Percentiles rank a stretch among this genome's conserved stretches.
phyloP scores from a whole-genome alignment of 2,888 invertebrate genomes.

The Pediacus dermestoides region DNA sequence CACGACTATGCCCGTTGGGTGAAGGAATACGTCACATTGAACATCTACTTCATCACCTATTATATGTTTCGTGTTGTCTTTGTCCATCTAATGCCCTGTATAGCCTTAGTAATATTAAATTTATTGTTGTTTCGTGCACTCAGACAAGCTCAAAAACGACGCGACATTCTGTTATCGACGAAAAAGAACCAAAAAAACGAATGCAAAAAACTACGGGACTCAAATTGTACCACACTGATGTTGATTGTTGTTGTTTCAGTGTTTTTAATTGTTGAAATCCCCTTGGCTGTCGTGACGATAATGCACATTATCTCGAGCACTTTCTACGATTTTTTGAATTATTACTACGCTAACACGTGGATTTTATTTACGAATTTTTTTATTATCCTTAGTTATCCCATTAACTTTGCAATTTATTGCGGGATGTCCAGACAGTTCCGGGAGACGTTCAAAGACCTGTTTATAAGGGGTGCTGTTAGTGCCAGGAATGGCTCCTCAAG shows the following conservation, averaged over 20 bases:
- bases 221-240: slow-evolving; percentile 85
- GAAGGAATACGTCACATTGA: slow-evolving; percentile 58
- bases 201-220: slow-evolving; percentile 72
- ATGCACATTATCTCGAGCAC: slow-evolving; percentile 79
- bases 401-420: slow-evolving; percentile 94
- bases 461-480: slow-evolving; percentile 60
- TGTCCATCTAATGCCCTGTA: slow-evolving; percentile 89
- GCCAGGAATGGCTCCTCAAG: slow-evolving; percentile 69
- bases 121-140: slow-evolving; percentile 82
- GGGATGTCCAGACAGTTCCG: slow-evolving; percentile 94
- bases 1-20: slow-evolving; percentile 70
- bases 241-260: slow-evolving; percentile 82
- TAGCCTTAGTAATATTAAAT: slow-evolving; percentile 83
- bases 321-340: slow-evolving; percentile 65
- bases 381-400: slow-evolving; percentile 85
- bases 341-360: slow-evolving; percentile 71
- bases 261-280: slow-evolving; percentile 79
- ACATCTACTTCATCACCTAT: slow-evolving; percentile 78
- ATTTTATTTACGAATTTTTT: slow-evolving; percentile 86
- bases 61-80: slow-evolving; percentile 84
- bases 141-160: slow-evolving; percentile 68
- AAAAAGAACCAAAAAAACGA: slow-evolving; percentile 62
- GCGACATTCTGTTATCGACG: slow-evolving; percentile 42
- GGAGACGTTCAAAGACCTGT: slow-evolving; percentile 85
- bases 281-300: slow-evolving; percentile 76